phyloP scores from a whole-genome alignment of 64 coral and sea anemone genomes.

The Pocillopora verrucosa region DNA sequence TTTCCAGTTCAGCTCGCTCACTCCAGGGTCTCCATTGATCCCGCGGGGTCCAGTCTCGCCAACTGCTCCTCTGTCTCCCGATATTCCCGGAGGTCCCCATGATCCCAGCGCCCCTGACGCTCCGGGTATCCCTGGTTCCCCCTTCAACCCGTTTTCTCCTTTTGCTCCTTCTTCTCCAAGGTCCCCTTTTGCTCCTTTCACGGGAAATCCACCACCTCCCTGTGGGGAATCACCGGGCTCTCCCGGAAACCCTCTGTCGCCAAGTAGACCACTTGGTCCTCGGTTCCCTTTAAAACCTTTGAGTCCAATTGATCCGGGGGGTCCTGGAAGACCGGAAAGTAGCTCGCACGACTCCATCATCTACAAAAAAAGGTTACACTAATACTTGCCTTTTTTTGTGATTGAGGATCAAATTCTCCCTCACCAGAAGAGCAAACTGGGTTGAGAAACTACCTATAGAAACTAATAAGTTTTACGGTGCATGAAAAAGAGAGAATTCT shows the following conservation, averaged over 20 bases:
- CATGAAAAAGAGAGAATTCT: no score
- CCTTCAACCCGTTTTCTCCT: slow-evolving; percentile 44
- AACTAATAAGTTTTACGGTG: no score
- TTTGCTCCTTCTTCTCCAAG: slow-evolving; percentile 46
- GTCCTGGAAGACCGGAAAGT: slow-evolving; percentile 55
- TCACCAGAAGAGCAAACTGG: no score
- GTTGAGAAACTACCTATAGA: no score
- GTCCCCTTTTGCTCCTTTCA: slow-evolving; percentile 77
- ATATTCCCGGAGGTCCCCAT: slow-evolving; percentile 36
- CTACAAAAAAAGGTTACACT: slow-evolving; percentile 26
- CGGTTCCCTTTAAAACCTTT: slow-evolving; percentile 10
- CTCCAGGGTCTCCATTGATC: slow-evolving; percentile 53
- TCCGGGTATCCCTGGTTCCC: slow-evolving; percentile 11
- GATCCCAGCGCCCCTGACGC: slow-evolving; percentile 39
- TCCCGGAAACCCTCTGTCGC: slow-evolving; percentile 57
- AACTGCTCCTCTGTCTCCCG: slow-evolving; percentile 33
- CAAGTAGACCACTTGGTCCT: slow-evolving; percentile 19
- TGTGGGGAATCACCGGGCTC: slow-evolving; percentile 21
- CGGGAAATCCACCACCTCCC: neutral
- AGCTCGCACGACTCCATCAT: slow-evolving; percentile 87
- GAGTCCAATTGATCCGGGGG: slow-evolving; percentile 38
- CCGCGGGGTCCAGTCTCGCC: slow-evolving; percentile 47
- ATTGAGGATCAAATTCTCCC: no score
- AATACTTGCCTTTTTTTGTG: no score
- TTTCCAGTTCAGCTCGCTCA: slow-evolving; percentile 69